These are phyloP conservation scores for Ameiurus melas DNA, from an alignment of 2,113 vertebrate genomes.

Conservation along the genomic window DNA sequence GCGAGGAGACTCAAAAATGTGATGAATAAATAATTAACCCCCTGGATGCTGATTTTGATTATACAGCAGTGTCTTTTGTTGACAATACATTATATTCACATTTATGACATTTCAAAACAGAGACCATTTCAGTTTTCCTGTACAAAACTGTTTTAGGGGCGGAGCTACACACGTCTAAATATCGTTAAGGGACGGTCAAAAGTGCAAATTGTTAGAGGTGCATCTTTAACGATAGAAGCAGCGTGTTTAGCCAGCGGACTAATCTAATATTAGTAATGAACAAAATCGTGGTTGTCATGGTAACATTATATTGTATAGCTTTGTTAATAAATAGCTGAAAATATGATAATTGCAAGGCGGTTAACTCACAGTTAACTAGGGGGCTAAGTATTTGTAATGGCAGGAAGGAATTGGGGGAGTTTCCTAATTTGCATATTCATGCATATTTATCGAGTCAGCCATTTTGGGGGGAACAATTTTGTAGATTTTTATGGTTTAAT, in stretches of 20 bases:
- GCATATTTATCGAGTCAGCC: not conserved
- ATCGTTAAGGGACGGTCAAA: not conserved
- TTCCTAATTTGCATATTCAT: not conserved
- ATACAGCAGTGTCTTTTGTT: not conserved
- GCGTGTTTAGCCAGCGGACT: not conserved
- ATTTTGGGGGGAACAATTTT: not conserved
- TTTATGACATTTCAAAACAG: not conserved
- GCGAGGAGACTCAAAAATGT: not conserved
- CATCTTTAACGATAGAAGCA: not conserved
- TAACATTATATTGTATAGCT: not conserved
- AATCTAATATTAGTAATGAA: not conserved
- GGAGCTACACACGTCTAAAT: not conserved
- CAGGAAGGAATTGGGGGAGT: not conserved
- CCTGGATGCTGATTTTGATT: not conserved
- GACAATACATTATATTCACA: not conserved
- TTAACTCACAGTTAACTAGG: not conserved
- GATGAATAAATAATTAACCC: not conserved
- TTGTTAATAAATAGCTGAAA: not conserved
- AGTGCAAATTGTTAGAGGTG: not conserved
- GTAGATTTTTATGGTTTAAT: not conserved
- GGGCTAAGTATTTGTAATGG: not conserved
- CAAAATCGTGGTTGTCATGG: not conserved
- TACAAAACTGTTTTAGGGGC: not conserved
- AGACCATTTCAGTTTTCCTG: not conserved
- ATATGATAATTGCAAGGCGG: not conserved